Base-by-base conservation (phyloP, 2,888 invertebrate species). In the Cheiracanthium punctorium region DNA sequence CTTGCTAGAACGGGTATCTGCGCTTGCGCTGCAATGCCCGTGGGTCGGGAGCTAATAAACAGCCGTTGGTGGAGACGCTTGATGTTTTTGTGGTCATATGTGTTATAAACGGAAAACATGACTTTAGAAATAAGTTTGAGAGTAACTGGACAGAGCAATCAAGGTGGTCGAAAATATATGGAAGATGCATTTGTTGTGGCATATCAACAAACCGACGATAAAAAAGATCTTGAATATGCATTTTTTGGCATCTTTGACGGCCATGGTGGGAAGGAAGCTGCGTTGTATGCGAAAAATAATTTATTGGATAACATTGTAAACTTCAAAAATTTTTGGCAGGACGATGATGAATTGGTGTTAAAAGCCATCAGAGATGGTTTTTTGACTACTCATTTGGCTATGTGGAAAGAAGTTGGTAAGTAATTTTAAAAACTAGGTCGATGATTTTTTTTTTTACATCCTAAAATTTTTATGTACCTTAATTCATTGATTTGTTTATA, bases 171-270 rank as follows among this genome's bases (percentile, higher is more conserved):
- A 91, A 97, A 97, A 93, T 98, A 99, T 92, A 99, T 99, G 99
- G 99, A 99, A 94, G 99, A 99, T 93, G 96, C 96, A 93, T 97
- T 98, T 93, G 96, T 96, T 90, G 96, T 98, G 90, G 97, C 98
- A 90, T 98, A 98, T 93, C 97, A 98, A 92, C 96, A 97, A 93
- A 96, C 96, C 28, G 95, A 96, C 91, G 96, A 96, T 92, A 96
- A 96, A 92, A 95, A 95, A 91, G 97, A 97, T 91, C 94, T 98
- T 91, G 96, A 97, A 91, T 98, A 97, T 92, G 97, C 97, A 88
- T 99, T 97, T 93, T 97, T 98, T 92, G 99, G 97, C 48, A 98
- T 99, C 90, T 99, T 97, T 92, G 99, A 99, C 92, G 99, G 99
- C n/a, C 93, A 93, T 82, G 99, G 99, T 74, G 99, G 99, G 71